Percentiles rank a stretch among this genome's conserved stretches.
These are phyloP conservation scores for Conger conger DNA, from an alignment of 2,113 vertebrate species.

Conservation along the genomic window DNA sequence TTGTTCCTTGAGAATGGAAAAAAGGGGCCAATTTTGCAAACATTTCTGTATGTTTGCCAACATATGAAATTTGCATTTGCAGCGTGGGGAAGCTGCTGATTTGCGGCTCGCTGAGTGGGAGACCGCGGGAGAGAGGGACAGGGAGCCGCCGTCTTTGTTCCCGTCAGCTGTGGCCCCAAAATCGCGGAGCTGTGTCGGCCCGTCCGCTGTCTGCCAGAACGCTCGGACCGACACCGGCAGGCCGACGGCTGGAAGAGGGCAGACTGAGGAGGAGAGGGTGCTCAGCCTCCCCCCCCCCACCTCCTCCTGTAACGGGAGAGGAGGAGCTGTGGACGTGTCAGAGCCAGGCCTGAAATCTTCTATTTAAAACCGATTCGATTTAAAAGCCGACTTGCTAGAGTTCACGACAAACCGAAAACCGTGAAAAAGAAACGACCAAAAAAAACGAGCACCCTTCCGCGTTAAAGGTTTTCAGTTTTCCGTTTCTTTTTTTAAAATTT, in stretches of 20 bases:
- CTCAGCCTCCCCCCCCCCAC: slow-evolving; percentile 7
- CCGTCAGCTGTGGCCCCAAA: background rate
- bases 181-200: background rate
- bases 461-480: slow-evolving; percentile 2
- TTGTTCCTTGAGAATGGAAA: background rate
- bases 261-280: background rate
- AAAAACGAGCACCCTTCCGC: background rate
- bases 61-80: background rate
- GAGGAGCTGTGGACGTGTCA: background rate
- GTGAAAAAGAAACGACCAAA: too few relatives aligned
- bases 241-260: background rate
- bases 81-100: background rate
- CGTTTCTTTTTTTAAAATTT: background rate
- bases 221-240: background rate
- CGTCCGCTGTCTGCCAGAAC: background rate
- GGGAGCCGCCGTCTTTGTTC: background rate
- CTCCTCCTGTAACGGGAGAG: too few relatives aligned
- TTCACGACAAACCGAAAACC: slow-evolving; percentile 1
- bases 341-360: slow-evolving; percentile 5
- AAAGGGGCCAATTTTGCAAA: background rate
- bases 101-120: background rate
- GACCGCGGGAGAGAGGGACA: background rate
- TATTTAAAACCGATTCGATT: slow-evolving; percentile 29
- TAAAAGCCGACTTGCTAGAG: slow-evolving; percentile 2
- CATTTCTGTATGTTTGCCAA: background rate